phyloP scores from a whole-genome alignment of 1,140 invertebrate species.

The Ptiloglossa arizonensis region DNA sequence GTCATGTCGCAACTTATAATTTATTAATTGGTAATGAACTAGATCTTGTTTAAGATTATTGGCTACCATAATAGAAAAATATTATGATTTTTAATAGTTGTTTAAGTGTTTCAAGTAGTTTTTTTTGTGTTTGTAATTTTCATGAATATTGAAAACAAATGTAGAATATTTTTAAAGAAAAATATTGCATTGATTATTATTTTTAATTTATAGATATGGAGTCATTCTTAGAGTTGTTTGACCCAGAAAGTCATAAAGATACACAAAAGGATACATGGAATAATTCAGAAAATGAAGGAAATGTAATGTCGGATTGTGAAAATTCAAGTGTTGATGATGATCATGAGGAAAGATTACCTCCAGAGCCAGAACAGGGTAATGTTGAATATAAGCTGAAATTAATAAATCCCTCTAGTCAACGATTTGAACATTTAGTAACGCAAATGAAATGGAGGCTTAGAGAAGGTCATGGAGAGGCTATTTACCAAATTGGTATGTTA shows the following conservation, averaged over 20 bases:
- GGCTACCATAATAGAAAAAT: background rate
- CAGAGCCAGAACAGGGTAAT: conserved; percentile 94
- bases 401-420: conserved; percentile 90
- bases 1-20: conserved; percentile 5
- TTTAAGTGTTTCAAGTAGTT: background rate
- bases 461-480: conserved; percentile 95
- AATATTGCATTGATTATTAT: background rate
- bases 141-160: no score
- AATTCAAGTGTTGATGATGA: conserved; percentile 76
- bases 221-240: conserved; percentile 90
- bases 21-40: conserved; percentile 24
- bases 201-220: conserved; percentile 83
- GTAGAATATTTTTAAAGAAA: background rate
- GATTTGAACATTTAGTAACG: conserved; percentile 94
- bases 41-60: conserved; percentile 19
- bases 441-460: conserved; percentile 95
- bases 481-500: conserved; percentile 93
- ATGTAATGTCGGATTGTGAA: conserved; percentile 72
- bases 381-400: conserved; percentile 96
- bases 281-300: conserved; percentile 75
- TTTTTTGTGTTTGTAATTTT: no score
- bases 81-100: conserved; percentile 11
- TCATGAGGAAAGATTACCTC: conserved; percentile 87
- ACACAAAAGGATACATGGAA: conserved; percentile 73
- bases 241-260: conserved; percentile 83